Evolutionary conservation across 2,888 invertebrate genomes (phyloP).

Genomic region (Aphodius sticticus): DNA sequence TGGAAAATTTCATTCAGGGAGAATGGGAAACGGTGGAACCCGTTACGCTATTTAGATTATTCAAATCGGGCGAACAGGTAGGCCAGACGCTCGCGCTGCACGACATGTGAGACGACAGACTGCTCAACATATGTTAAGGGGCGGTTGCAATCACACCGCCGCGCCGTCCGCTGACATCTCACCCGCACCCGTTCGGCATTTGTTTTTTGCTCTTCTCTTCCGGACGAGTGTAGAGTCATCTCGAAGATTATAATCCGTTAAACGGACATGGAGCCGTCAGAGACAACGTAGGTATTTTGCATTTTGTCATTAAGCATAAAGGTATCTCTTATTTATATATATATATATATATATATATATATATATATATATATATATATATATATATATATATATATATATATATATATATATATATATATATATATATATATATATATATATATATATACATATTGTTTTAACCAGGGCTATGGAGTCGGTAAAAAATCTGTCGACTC

Average conservation of each 20-base stretch:
- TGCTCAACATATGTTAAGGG: not conserved
- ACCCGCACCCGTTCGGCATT: not conserved
- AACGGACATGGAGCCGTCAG: not conserved
- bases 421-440: no score
- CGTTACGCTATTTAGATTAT: not conserved
- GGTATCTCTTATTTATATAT: no score
- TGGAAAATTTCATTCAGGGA: not conserved
- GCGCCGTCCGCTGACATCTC: not conserved
- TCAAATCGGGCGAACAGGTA: not conserved
- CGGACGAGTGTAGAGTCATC: not conserved
- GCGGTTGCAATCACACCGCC: not conserved
- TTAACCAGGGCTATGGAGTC: no score
- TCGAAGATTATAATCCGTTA: not conserved
- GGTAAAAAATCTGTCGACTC: no score
- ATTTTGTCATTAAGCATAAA: no score
- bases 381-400: no score
- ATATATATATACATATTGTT: no score
- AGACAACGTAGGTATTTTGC: no score
- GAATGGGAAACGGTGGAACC: not conserved
- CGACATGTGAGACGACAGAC: not conserved
- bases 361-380: no score
- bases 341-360: no score
- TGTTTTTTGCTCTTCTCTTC: not conserved
- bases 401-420: no score
- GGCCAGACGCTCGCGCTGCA: not conserved